Percentiles rank a stretch among this genome's conserved stretches.
These are phyloP conservation scores for Athripsodes cinereus DNA, from an alignment of 2,888 invertebrate species.

Conservation along the genomic window DNA sequence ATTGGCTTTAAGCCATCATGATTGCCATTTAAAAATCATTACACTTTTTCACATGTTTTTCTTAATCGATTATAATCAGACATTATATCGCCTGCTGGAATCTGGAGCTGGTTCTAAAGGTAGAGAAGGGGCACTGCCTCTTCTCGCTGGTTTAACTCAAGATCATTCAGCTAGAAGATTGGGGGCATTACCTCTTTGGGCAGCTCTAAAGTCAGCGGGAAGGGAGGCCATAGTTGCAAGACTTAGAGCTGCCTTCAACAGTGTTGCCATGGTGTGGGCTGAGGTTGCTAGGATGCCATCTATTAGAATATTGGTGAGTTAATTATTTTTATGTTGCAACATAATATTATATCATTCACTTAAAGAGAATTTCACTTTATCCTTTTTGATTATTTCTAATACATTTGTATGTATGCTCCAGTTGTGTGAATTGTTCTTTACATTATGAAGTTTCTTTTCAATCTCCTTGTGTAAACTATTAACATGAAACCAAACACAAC, in stretches of 20 bases:
- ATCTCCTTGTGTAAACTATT: too few relatives aligned
- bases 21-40: too few relatives aligned
- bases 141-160: constrained; percentile 52
- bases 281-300: constrained; percentile 59
- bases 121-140: constrained; percentile 53
- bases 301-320: constrained; percentile 63
- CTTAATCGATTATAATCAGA: constrained; percentile 30
- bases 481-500: too few relatives aligned
- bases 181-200: constrained; percentile 79
- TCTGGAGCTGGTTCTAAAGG: constrained; percentile 39
- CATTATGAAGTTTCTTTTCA: too few relatives aligned
- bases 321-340: background rate
- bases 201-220: constrained; percentile 67
- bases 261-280: constrained; percentile 57
- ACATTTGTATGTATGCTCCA: too few relatives aligned
- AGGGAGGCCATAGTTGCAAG: constrained; percentile 64
- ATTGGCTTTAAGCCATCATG: too few relatives aligned
- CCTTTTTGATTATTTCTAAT: background rate
- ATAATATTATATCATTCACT: background rate
- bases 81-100: constrained; percentile 40
- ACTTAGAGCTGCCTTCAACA: constrained; percentile 68
- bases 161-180: constrained; percentile 54
- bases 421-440: too few relatives aligned
- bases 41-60: too few relatives aligned
- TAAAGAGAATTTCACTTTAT: background rate